These are phyloP conservation scores for Charaxes varanes DNA, from an alignment of 1,140 invertebrate species.

Conservation along the genomic window DNA sequence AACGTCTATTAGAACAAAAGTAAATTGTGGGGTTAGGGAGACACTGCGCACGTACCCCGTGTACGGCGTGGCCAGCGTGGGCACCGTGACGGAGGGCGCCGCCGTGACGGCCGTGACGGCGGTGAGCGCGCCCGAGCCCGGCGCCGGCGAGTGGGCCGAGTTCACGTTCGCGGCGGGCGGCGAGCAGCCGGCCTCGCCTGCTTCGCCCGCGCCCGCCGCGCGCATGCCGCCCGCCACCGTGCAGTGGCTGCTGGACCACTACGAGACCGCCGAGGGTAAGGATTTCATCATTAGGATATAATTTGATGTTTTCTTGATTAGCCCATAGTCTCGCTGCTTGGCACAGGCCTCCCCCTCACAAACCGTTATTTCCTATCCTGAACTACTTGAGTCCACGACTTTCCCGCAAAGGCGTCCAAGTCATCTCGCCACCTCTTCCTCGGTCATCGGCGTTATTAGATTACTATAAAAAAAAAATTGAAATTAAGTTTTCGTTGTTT, in stretches of 20 bases:
- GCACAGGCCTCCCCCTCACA: too few species aligned
- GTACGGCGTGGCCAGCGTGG: conserved; percentile 46
- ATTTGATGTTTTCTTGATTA: too few species aligned
- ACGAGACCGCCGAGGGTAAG: conserved; percentile 95
- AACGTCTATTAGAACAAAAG: too few species aligned
- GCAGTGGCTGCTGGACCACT: conserved; percentile 98
- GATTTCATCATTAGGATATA: conserved; percentile 68
- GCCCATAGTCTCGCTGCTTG: too few species aligned
- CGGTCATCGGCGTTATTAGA: too few species aligned
- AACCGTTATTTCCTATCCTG: too few species aligned
- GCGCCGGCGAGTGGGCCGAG: conserved; percentile 30
- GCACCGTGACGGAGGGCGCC: conserved; percentile 18
- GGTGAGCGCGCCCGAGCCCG: conserved; percentile 26
- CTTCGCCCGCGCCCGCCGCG: conserved; percentile 38
- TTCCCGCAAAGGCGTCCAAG: too few species aligned
- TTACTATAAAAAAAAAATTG: too few species aligned
- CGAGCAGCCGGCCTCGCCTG: conserved; percentile 38
- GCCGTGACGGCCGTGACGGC: conserved; percentile 23
- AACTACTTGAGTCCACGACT: too few species aligned
- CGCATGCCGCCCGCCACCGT: conserved; percentile 75
- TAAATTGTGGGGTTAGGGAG: conserved; percentile 31
- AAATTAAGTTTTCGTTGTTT: too few species aligned
- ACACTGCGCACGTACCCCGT: conserved; percentile 48
- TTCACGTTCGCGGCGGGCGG: conserved; percentile 16
- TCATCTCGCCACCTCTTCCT: too few species aligned